Conservation (phyloP, 2,113 vertebrate genomes). For the Echinops telfairi region DNA sequence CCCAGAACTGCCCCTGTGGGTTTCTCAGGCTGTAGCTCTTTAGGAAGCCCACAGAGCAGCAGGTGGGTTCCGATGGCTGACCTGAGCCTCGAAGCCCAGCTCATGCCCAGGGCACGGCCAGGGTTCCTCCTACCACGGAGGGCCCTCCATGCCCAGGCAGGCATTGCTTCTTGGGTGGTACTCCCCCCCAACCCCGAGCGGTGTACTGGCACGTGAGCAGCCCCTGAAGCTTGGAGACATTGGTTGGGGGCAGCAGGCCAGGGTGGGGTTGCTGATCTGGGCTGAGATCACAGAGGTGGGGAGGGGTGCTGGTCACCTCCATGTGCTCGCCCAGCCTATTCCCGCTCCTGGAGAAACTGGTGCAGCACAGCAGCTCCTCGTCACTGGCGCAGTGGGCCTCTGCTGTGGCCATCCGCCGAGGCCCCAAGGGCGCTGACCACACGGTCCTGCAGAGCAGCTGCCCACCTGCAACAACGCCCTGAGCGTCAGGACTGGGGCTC, state of each 20-base stretch:
- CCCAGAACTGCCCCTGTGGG: no score
- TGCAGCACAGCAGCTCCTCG: conserved; percentile 87
- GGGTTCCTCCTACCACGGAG: no score
- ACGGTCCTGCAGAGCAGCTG: conserved; percentile 91
- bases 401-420: conserved; percentile 23
- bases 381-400: conserved; percentile 83
- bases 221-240: not conserved
- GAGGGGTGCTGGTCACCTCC: conserved; percentile 81
- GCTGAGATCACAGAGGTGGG: rapidly evolving
- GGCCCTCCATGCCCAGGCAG: no score
- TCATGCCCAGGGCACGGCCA: no score
- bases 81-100: no score
- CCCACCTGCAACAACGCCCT: conserved; percentile 45
- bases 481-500: not conserved
- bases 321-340: conserved; percentile 87
- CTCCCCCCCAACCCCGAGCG: no score
- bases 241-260: not conserved
- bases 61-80: no score
- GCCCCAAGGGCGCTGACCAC: conserved; percentile 91
- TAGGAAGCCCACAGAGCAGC: no score
- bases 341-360: conserved; percentile 86
- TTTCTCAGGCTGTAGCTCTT: no score
- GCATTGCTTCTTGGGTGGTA: rapidly evolving
- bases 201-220: not conserved
- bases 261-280: not conserved